These are phyloP conservation scores for Melitaea athalia DNA, from an alignment of 2,888 invertebrate species.

Conservation along the genomic window DNA sequence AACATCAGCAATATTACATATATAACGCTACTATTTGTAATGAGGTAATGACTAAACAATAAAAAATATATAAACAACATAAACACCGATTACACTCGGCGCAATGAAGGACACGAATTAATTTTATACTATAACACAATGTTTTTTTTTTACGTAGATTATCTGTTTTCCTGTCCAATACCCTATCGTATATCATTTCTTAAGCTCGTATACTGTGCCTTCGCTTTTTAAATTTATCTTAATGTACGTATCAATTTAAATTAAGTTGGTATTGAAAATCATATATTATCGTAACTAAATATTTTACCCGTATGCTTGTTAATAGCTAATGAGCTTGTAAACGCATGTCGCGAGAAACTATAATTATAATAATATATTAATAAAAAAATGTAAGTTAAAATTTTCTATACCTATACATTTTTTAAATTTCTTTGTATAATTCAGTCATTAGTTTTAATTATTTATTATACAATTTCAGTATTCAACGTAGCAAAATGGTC, in stretches of 20 bases:
- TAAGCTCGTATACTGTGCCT: slow-evolving; percentile 39
- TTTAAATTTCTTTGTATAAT: too few species aligned
- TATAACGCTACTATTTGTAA: too few species aligned
- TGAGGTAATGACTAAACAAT: too few species aligned
- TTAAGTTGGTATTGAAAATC: slow-evolving; percentile 7
- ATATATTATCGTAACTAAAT: not conserved
- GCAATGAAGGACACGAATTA: too few species aligned
- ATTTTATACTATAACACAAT: too few species aligned
- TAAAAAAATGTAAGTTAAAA: not conserved
- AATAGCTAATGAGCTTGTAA: not conserved
- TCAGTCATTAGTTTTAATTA: too few species aligned
- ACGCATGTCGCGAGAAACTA: not conserved
- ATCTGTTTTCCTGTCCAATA: slow-evolving; percentile 17
- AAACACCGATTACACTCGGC: too few species aligned
- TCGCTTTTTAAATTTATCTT: slow-evolving; percentile 29
- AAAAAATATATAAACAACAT: too few species aligned
- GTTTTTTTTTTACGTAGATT: not conserved
- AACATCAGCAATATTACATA: too few species aligned
- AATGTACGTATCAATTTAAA: slow-evolving; percentile 22
- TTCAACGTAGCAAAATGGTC: too few species aligned
- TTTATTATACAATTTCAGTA: too few species aligned
- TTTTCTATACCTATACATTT: too few species aligned
- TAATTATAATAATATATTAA: not conserved
- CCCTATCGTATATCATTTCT: slow-evolving; percentile 13
- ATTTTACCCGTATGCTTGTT: not conserved